Evolutionary conservation across 2,888 invertebrate species (phyloP), one percentile per base, ranked within the genome.

Genomic region (Apotomis turbidana): DNA sequence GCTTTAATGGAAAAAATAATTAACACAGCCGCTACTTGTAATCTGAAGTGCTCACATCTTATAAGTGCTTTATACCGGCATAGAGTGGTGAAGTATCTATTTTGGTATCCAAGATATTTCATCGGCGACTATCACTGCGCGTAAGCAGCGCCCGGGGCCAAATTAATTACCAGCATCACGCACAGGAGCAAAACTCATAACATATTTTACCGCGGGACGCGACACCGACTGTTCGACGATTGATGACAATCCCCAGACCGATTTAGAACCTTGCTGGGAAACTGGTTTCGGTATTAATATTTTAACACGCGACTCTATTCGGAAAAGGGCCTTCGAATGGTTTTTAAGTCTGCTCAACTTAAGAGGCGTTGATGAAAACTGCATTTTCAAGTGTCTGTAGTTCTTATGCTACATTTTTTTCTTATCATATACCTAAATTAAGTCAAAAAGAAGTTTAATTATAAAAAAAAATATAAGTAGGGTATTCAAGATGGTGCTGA

Each of bases 111-210:
- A 49, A 52, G 60, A 61, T 67, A 71, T 64, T 71, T 71, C 61
- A 67, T 67, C n/a, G 12, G 46, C 44, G 67, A 44, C 67, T 66
- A 71, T 71, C 71, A 71, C 61, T 49, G 67, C 12, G 49, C 62
- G 64, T 71, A 64, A 70, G 70, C 69, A 76, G 78, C 72, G 74
- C 89, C 84, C 72, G 79, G 66, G 83, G 87, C 85, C 41, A 84
- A 85, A 86, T 83, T 85, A 85, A 87, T 88, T 85, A 87, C 81
- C 76, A 76, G 74, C 76, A 83, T 83, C 85, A 85, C 85, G 85
- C 86, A 85, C 82, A 71, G 76, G 78, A 74, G 79, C 80, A 73
- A 78, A 79, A 77, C 82, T 83, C 84, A 84, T 84, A 84, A 81
- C 82, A 83, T 85, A 83, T 81, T 81, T 84, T 77, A 83, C 75